Base-by-base conservation (phyloP, 2,797 vertebrate species). In the Xenentodon cancila region DNA sequence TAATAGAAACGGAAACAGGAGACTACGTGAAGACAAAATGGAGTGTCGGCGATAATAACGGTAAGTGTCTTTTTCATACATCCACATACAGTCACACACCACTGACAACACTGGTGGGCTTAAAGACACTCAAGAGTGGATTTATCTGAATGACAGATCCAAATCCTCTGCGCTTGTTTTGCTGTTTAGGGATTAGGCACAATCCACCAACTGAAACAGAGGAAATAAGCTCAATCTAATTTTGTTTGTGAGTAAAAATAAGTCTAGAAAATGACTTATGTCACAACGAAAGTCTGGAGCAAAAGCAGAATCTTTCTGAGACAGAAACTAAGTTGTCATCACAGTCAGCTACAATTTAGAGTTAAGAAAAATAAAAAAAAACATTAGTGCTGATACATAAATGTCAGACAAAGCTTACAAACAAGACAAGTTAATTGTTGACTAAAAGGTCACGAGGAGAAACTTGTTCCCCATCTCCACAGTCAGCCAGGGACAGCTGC, bases 1-100 rank as follows among this genome's bases (percentile, higher is more conserved):
- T 92, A 92, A 89, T 80, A 88, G 72, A 77, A 79, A n/a, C 37
- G 12, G 64, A 78, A 44, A n/a, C n/a, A 64, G 51, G 60, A 51
- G 63, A 75, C 72, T 84, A 82, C 65, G 85, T 52, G 27, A 58
- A 68, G 27, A 53, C 70, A 78, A 50, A 80, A 57, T 52, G 68
- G 73, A 78, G 82, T 81, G 72, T 73, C 55, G 55, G 30, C 70
- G 17, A 79, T 70, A 63, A 82, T 25, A 52, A 60, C 12, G 25
- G 40, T 45, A 21, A 18, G 16, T 64, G 17, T 61, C 32, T 34
- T 59, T 80, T 51, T n/a, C 49, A n/a, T 53, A 43, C 9, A 43
- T 1, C 15, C 25, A 60, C 45, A 56, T n/a, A 64, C 42, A 53
- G 54, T 48, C 49, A 66, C 12, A 52, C 44, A 47, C 2, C 45